A percentile compares a stretch with the other conserved stretches of the same genome.
phyloP scores from a whole-genome alignment of 2,113 vertebrate species.

The Varanus komodoensis region DNA sequence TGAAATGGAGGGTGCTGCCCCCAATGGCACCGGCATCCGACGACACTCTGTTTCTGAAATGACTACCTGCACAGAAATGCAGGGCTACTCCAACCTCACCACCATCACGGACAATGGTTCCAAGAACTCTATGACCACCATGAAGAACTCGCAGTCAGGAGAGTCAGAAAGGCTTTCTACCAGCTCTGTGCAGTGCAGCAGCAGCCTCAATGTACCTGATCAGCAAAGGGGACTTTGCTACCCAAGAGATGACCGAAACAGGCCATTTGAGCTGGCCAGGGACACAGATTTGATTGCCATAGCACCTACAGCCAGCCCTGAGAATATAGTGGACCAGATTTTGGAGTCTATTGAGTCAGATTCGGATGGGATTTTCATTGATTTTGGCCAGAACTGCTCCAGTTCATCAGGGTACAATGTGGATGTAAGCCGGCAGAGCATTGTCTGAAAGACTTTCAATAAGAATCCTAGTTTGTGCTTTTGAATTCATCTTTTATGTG shows the following conservation, averaged over 20 bases:
- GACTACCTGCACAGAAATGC: conserved; percentile 88
- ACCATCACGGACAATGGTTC: conserved; percentile 71
- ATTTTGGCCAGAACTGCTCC: conserved; percentile 82
- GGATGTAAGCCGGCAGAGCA: conserved; percentile 81
- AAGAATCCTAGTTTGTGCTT: background rate
- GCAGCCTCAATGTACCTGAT: conserved; percentile 56
- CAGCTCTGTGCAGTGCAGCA: conserved; percentile 32
- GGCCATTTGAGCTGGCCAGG: conserved; percentile 73
- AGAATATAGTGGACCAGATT: conserved; percentile 83
- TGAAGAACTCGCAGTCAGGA: conserved; percentile 10
- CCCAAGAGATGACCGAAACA: conserved; percentile 49
- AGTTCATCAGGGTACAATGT: conserved; percentile 70
- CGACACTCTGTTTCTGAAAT: conserved; percentile 94
- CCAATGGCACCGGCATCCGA: conserved; percentile 75
- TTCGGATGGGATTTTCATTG: conserved; percentile 91
- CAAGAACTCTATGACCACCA: conserved; percentile 63
- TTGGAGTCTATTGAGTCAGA: conserved; percentile 88
- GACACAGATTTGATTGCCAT: conserved; percentile 74
- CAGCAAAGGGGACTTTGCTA: conserved; percentile 69
- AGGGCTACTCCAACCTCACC: conserved; percentile 74
- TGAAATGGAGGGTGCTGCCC: conserved; percentile 77
- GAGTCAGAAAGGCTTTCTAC: conserved; percentile 56
- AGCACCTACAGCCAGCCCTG: conserved; percentile 82
- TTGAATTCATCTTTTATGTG: background rate
- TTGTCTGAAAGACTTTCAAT: conserved; percentile 69